A percentile compares a stretch with the other conserved stretches of the same genome.
phyloP scores from a whole-genome alignment of 2,888 invertebrate genomes.

The Plebejus melissa region DNA sequence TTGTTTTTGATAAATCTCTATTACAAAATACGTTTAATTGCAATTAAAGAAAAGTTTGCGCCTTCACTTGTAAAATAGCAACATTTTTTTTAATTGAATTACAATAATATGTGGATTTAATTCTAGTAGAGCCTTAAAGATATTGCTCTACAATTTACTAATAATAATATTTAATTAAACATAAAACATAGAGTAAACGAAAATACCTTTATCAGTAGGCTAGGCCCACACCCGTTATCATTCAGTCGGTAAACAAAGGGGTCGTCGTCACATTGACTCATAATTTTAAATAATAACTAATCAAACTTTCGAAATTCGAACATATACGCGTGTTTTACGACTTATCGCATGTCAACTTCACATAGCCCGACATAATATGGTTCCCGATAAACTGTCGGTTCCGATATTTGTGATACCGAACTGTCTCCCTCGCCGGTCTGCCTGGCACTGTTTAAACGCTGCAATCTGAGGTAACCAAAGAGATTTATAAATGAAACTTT shows the following conservation, averaged over 20 bases:
- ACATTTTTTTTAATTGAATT: too few relatives aligned
- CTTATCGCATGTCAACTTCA: conserved; percentile 33
- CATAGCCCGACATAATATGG: conserved; percentile 23
- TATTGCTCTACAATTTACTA: too few relatives aligned
- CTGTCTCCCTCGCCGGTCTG: conserved; percentile 25
- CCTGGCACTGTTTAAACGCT: conserved; percentile 29
- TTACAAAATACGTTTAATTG: too few relatives aligned
- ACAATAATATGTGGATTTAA: too few relatives aligned
- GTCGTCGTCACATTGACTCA: conserved; percentile 77
- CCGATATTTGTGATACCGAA: conserved; percentile 36
- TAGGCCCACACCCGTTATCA: conserved; percentile 86
- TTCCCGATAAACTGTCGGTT: conserved; percentile 32
- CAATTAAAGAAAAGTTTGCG: too few relatives aligned
- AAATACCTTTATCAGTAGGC: conserved; percentile 83
- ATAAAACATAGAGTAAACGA: neutral
- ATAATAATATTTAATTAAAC: neutral
- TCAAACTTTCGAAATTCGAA: conserved; percentile 17
- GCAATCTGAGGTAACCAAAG: conserved; percentile 45
- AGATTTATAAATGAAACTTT: conserved; percentile 61
- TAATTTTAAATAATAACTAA: conserved; percentile 37
- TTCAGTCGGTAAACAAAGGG: conserved; percentile 87
- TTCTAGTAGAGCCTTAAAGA: too few relatives aligned
- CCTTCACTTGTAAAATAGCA: too few relatives aligned
- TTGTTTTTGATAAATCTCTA: too few relatives aligned
- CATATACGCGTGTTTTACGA: conserved; percentile 24